Evolutionary conservation across 2,113 vertebrate genomes (phyloP).

Genomic region (Casuarius casuarius): DNA sequence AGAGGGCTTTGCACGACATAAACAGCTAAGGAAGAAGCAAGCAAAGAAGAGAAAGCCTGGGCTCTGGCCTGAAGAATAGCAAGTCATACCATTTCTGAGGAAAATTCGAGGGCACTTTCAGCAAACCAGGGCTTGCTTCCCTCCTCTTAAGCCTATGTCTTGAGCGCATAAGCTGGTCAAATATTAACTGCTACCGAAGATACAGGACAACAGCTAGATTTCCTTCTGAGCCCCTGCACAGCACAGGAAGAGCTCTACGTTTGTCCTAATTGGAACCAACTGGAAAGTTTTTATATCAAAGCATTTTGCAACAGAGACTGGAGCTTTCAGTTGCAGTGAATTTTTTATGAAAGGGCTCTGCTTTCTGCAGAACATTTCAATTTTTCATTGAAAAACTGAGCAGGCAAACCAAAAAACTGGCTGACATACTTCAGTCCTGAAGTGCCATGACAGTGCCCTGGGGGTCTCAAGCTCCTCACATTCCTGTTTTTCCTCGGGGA

Average conservation of each 20-base stretch:
- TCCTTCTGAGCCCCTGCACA: not conserved
- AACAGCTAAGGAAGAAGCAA: not conserved
- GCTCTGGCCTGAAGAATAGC: not conserved
- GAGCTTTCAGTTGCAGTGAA: constrained; percentile 16
- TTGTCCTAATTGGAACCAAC: constrained; percentile 17
- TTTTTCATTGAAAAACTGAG: constrained; percentile 28
- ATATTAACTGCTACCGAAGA: not conserved
- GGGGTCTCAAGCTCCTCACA: not conserved
- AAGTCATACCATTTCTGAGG: not conserved
- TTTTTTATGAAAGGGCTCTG: constrained; percentile 38
- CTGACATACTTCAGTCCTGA: not conserved
- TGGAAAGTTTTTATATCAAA: constrained; percentile 2
- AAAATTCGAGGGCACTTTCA: not conserved
- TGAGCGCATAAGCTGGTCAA: not conserved
- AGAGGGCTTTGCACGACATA: accelerated
- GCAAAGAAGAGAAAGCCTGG: not conserved
- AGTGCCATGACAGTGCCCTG: not conserved
- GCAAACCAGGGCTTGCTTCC: not conserved
- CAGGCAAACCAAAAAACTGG: not conserved
- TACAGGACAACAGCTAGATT: not conserved
- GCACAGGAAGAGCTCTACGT: not conserved
- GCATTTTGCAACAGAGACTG: not conserved
- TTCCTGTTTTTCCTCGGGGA: not conserved
- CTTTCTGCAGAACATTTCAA: constrained; percentile 15
- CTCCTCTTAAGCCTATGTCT: not conserved